Evolutionary conservation across 2,113 vertebrate genomes (phyloP).

Genomic region (Scophthalmus maximus): DNA sequence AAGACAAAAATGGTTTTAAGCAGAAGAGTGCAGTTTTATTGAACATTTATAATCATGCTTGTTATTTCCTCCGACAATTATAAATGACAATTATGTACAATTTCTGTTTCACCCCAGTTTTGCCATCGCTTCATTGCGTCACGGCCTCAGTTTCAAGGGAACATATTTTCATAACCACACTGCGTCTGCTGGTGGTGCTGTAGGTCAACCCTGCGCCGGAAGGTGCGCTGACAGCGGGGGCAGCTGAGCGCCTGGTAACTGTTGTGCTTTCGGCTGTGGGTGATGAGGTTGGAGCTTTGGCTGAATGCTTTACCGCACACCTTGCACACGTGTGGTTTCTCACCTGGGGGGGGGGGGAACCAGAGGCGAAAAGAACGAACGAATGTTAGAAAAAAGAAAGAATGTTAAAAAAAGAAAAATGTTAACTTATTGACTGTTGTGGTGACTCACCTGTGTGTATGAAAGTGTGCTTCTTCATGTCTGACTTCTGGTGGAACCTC

Average conservation of each 20-base stretch:
- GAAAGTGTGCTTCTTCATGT: slow-evolving; percentile 89
- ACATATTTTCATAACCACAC: slow-evolving; percentile 34
- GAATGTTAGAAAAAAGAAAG: too few relatives aligned
- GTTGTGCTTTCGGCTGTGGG: slow-evolving; percentile 85
- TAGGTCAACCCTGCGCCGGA: slow-evolving; percentile 81
- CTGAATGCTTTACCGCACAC: slow-evolving; percentile 85
- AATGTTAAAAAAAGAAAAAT: too few relatives aligned
- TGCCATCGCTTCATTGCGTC: background rate
- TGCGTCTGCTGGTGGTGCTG: slow-evolving; percentile 82
- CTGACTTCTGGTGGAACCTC: slow-evolving; percentile 87
- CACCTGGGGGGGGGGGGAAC: slow-evolving; percentile 65
- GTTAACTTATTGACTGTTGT: too few relatives aligned
- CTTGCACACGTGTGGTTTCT: slow-evolving; percentile 86
- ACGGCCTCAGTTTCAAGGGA: slow-evolving; percentile 7
- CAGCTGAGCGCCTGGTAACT: slow-evolving; percentile 81
- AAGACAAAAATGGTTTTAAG: too few relatives aligned
- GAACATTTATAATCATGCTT: too few relatives aligned
- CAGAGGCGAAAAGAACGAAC: too few relatives aligned
- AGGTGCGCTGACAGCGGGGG: slow-evolving; percentile 67
- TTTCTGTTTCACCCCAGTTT: background rate
- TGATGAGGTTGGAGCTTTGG: slow-evolving; percentile 86
- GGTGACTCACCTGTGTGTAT: slow-evolving; percentile 82
- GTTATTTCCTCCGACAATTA: background rate
- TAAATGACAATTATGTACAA: slow-evolving; percentile 1
- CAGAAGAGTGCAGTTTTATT: slow-evolving; percentile 37